Evolutionary conservation across 2,797 vertebrate species (phyloP).

Genomic region (Propithecus perrieri): DNA sequence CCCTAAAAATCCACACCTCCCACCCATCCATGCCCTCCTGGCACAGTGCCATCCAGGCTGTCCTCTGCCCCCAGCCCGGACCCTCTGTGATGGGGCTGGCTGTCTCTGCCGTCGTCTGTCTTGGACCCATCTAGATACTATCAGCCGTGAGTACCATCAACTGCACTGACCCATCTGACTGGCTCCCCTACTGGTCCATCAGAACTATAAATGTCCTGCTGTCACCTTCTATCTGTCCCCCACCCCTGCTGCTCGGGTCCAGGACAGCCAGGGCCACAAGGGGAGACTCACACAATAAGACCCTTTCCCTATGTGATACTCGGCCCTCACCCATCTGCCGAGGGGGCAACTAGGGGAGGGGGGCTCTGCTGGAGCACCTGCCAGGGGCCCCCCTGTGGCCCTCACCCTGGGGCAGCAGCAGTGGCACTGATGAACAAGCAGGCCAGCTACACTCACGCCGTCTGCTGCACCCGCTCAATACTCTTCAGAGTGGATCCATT

Average conservation of each 20-base stretch:
- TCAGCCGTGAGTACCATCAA: neutral
- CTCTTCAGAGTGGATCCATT: slow-evolving; percentile 54
- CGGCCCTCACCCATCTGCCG: neutral
- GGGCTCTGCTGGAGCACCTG: neutral
- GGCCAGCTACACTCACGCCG: neutral
- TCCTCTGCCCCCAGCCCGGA: neutral
- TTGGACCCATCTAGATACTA: neutral
- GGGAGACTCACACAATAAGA: neutral
- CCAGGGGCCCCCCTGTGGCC: no score
- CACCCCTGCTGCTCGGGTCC: neutral
- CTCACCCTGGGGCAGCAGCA: neutral
- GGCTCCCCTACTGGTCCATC: neutral
- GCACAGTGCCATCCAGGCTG: neutral
- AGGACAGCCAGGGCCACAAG: neutral
- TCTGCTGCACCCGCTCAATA: slow-evolving; percentile 43
- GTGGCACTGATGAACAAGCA: slow-evolving; percentile 33
- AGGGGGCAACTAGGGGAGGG: neutral
- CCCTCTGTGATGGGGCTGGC: neutral
- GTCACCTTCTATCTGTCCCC: neutral
- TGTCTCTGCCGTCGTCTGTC: neutral
- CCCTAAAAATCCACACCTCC: neutral
- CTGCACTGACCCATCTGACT: neutral
- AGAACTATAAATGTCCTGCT: neutral
- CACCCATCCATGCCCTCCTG: neutral
- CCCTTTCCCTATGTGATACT: neutral